Evolutionary conservation across 2,888 invertebrate genomes (phyloP), one percentile per base, ranked within the genome.

Genomic region (Xanthia togata): DNA sequence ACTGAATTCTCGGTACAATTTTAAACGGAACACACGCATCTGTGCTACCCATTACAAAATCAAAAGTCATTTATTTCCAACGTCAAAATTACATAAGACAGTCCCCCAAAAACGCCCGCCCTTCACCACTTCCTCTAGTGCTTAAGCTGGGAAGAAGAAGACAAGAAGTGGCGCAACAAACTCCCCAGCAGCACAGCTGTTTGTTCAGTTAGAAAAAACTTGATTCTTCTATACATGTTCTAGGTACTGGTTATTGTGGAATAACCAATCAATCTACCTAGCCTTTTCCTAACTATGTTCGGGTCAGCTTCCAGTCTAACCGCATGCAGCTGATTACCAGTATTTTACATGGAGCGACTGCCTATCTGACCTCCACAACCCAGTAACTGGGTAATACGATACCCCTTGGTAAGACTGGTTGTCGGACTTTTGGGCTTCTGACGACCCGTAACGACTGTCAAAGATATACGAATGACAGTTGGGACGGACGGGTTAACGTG

Each of bases 1-100:
- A 70, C 64, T 69, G 47, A 64, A 44, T 53, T 65, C 55, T 64
- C 17, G 5, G n/a, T 23, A 23, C 20, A 41, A 23, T 50, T 60
- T 53, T 8, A 53, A 69, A 69, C 35, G 11, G 26, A 20, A n/a
- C 26, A 31, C 23, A 23, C 47, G 5, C 9, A 23, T 72, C 59
- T 65, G 47, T 2, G 38, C 26, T 59, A 23, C 2, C 1, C 4
- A 75, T 68, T 50, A 57, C n/a, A n/a, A n/a, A n/a, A n/a, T n/a
- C n/a, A n/a, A n/a, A n/a, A n/a, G n/a, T n/a, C n/a, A n/a, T n/a
- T n/a, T n/a, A n/a, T n/a, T n/a, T n/a, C n/a, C n/a, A n/a, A n/a
- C n/a, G n/a, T n/a, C n/a, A n/a, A n/a, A n/a, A n/a, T n/a, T n/a
- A n/a, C n/a, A n/a, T n/a, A n/a, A n/a, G n/a, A n/a, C n/a, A n/a